These are phyloP conservation scores for Parthenolecanium corni DNA, from an alignment of 2,888 invertebrate genomes.

Conservation along the genomic window DNA sequence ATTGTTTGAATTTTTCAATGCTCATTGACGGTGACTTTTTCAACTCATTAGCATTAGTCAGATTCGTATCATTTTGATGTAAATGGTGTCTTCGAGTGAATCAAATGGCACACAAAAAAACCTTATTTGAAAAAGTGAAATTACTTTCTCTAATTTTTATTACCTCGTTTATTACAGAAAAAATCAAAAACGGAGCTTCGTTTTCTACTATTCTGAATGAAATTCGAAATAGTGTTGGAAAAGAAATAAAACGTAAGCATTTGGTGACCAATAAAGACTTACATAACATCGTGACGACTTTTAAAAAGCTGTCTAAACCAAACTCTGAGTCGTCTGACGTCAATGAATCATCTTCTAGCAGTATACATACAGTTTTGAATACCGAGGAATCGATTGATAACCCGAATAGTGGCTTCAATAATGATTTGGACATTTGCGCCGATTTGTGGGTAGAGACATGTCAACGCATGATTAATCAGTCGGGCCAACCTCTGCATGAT, in stretches of 20 bases:
- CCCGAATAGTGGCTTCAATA: background rate
- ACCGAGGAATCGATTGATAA: background rate
- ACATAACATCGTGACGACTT: conserved; percentile 20
- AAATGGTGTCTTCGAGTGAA: no score
- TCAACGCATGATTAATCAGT: conserved; percentile 14
- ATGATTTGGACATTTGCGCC: conserved; percentile 12
- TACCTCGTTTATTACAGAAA: conserved; percentile 8
- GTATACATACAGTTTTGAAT: background rate
- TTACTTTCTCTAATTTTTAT: no score
- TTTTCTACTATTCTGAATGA: conserved; percentile 19
- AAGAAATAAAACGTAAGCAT: conserved; percentile 23
- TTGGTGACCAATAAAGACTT: conserved; percentile 20
- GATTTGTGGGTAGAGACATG: conserved; percentile 23
- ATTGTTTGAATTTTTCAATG: background rate
- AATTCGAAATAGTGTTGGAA: conserved; percentile 18
- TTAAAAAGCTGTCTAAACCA: conserved; percentile 3
- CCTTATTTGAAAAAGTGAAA: no score
- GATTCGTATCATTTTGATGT: no score
- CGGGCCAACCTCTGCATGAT: background rate
- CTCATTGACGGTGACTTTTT: no score
- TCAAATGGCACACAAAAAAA: no score
- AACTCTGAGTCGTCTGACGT: no score
- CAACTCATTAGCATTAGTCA: no score
- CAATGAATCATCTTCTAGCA: background rate
- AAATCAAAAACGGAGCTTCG: conserved; percentile 12